Base-by-base conservation (phyloP, 2,888 invertebrate genomes). In the Melanostoma scalare region DNA sequence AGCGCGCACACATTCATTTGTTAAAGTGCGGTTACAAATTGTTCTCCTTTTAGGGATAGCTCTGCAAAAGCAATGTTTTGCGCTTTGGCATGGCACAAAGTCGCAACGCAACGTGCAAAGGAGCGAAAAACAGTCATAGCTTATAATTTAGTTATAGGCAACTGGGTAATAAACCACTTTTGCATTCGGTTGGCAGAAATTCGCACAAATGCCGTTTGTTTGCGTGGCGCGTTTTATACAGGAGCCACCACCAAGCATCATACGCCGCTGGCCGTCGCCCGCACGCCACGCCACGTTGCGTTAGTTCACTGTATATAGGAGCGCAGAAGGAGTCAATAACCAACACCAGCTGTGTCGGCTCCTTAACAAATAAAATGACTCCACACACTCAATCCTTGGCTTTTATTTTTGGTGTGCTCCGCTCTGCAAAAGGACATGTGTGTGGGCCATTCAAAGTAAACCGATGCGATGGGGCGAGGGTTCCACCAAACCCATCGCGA, bases 81-180 rank as follows among this genome's bases (percentile, higher is more conserved):
- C 56, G 20, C n/a, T 36, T 50, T 52, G 33, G 9, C 35, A 30
- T 67, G 55, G 36, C 10, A 42, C 55, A 79, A 20, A 40, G 50
- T 33, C 20, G 1, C 44, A 46, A 33, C 36, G 42, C 36, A 31
- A 4, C 5, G 55, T 42, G 48, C 50, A 42, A 40, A n/a, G 40
- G 68, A 63, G 58, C 42, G 31, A 63, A 55, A 55, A 69, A 74
- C 35, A 48, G 42, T 65, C 73, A 69, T 69, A 58, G 69, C 75
- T 84, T 84, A 84, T 84, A 84, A 84, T 84, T 84, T 84, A 84
- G 84, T 84, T 84, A 84, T 84, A 84, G 84, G 84, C 78, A 84
- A 78, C 84, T 63, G 65, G 74, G 84, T 78, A 84, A 84, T 84
- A 84, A 84, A 84, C 84, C 69, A 78, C 84, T 84, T 84, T 78